Evolutionary conservation across 2,113 vertebrate species (phyloP).

Genomic region (Thryonomys swinderianus): DNA sequence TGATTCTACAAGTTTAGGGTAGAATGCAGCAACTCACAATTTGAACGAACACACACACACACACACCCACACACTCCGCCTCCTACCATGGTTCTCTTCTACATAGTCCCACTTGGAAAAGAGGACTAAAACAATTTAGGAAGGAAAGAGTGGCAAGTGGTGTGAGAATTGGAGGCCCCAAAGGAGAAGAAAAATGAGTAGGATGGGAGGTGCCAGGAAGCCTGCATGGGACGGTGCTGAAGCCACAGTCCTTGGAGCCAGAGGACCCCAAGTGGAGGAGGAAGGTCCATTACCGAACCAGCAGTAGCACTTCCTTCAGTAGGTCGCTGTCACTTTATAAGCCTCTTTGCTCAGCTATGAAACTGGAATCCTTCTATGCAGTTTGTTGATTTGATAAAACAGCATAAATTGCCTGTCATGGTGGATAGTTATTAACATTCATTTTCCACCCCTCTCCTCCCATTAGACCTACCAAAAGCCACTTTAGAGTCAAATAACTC

Average conservation of each 20-base stretch:
- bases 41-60: neutral
- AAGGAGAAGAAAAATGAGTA: neutral
- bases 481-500: constrained; percentile 43
- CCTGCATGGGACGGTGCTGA: neutral
- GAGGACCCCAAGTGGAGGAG: neutral
- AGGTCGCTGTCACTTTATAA: constrained; percentile 8
- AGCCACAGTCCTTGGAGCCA: neutral
- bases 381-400: constrained; percentile 41
- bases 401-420: constrained; percentile 8
- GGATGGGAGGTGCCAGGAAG: neutral
- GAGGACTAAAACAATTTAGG: neutral
- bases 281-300: neutral
- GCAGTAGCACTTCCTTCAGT: neutral
- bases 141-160: neutral
- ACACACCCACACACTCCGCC: neutral
- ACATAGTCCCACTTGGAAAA: neutral
- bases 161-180: neutral
- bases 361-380: constrained; percentile 26
- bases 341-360: constrained; percentile 43
- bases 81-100: neutral
- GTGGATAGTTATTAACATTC: constrained; percentile 1
- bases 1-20: neutral
- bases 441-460: neutral
- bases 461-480: neutral
- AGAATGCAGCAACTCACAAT: neutral